Percentiles rank a stretch among this genome's conserved stretches.
Evolutionary conservation across 2,113 vertebrate species (phyloP).

Genomic region (Pimephales promelas): DNA sequence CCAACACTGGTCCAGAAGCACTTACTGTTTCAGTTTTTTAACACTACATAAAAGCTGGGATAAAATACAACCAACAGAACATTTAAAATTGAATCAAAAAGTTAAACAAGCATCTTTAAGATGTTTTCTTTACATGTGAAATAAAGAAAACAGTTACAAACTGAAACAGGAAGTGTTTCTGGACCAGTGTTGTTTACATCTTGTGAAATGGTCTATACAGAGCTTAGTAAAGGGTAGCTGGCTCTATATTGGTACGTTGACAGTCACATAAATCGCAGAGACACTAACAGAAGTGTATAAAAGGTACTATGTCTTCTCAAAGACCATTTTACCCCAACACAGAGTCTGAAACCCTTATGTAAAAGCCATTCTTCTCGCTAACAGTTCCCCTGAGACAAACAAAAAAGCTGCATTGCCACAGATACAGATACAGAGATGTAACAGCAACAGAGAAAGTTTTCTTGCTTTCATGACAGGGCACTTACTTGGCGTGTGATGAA

Average conservation of each 20-base stretch:
- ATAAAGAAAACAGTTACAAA: no score
- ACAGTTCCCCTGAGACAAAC: slow-evolving; percentile 56
- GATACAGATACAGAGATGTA: slow-evolving; percentile 26
- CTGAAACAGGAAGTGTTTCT: no score
- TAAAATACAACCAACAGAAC: no score
- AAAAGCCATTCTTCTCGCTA: slow-evolving; percentile 53
- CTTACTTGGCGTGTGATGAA: slow-evolving; percentile 74
- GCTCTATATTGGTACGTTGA: background rate
- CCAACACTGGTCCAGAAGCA: no score
- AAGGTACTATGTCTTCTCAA: slow-evolving; percentile 20
- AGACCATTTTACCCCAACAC: slow-evolving; percentile 38
- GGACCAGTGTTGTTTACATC: no score
- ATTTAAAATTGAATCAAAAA: no score
- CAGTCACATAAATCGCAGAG: background rate
- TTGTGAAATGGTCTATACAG: no score
- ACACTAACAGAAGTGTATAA: background rate
- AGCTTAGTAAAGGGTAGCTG: background rate
- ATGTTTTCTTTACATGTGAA: no score
- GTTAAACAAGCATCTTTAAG: no score
- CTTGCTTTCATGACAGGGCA: slow-evolving; percentile 37
- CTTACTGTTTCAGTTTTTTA: no score
- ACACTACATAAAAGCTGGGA: no score
- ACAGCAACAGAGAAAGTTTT: background rate
- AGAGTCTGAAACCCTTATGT: slow-evolving; percentile 31
- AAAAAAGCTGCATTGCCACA: slow-evolving; percentile 48